Evolutionary conservation across 1,140 invertebrate species (phyloP).

Genomic region (Leptopilina clavipes): DNA sequence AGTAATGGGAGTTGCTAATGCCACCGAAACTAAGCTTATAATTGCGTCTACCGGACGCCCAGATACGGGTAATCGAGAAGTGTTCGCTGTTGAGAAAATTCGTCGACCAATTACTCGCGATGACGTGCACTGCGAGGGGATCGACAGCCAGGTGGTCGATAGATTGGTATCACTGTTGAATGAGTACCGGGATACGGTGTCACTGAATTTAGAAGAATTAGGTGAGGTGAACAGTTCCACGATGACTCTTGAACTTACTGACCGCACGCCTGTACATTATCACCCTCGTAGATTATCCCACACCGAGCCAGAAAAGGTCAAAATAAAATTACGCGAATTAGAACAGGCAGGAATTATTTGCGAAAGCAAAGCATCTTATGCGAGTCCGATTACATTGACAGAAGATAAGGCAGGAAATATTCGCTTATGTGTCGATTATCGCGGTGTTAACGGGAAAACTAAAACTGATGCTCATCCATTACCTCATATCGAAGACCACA

Average conservation of each 20-base stretch:
- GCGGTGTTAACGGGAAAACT: constrained; percentile 47
- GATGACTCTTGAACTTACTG: constrained; percentile 55
- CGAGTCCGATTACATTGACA: constrained; percentile 66
- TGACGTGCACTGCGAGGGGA: background rate
- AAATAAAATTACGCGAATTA: constrained; percentile 59
- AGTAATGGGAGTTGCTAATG: background rate
- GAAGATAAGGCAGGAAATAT: constrained; percentile 67
- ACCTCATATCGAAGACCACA: constrained; percentile 71
- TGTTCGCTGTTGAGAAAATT: background rate
- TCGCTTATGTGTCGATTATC: constrained; percentile 36
- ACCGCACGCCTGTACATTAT: constrained; percentile 58
- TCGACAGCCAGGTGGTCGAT: background rate
- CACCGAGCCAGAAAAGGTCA: constrained; percentile 55
- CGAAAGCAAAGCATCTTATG: constrained; percentile 54
- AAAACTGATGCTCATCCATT: constrained; percentile 48
- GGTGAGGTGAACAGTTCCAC: constrained; percentile 47
- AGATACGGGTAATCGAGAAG: background rate
- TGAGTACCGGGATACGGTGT: background rate
- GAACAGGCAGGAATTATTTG: constrained; percentile 50
- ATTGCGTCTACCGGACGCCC: background rate
- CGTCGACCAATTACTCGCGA: background rate
- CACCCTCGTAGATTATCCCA: constrained; percentile 53
- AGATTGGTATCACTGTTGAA: background rate
- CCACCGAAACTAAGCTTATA: background rate
- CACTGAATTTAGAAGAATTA: constrained; percentile 42